Evolutionary conservation across 2,113 vertebrate genomes (phyloP).

Genomic region (Plestiodon gilberti): DNA sequence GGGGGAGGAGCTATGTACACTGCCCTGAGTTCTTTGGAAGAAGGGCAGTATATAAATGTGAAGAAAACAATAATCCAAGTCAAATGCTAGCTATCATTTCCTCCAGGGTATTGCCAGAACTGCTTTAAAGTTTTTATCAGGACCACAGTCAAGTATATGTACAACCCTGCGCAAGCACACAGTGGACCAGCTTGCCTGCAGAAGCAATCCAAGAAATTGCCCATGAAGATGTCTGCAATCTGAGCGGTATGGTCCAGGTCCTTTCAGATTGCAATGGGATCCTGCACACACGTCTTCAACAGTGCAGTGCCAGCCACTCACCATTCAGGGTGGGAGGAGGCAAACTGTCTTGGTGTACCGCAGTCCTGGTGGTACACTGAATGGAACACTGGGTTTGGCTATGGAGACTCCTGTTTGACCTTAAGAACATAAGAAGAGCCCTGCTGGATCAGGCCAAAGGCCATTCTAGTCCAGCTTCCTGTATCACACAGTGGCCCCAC

Average conservation of each 20-base stretch:
- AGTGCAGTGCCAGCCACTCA: background rate
- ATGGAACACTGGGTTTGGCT: background rate
- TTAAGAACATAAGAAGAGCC: too few relatives aligned
- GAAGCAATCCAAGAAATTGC: background rate
- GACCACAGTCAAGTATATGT: background rate
- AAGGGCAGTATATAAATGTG: too few relatives aligned
- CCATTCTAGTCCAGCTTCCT: too few relatives aligned
- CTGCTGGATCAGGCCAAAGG: too few relatives aligned
- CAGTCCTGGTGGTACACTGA: background rate
- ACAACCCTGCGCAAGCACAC: background rate
- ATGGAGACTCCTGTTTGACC: background rate
- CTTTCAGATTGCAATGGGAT: background rate
- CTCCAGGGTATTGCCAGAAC: background rate
- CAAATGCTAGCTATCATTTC: background rate
- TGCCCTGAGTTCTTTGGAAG: too few relatives aligned
- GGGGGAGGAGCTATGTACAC: too few relatives aligned
- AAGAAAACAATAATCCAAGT: too few relatives aligned
- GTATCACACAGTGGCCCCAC: too few relatives aligned
- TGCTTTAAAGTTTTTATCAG: background rate
- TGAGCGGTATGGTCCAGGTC: background rate
- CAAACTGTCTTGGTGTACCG: background rate
- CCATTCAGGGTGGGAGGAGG: background rate
- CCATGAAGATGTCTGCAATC: background rate
- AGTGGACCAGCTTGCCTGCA: background rate
- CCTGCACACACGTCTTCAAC: background rate